Conservation (phyloP, 2,113 vertebrate species). For the Indicator indicator region DNA sequence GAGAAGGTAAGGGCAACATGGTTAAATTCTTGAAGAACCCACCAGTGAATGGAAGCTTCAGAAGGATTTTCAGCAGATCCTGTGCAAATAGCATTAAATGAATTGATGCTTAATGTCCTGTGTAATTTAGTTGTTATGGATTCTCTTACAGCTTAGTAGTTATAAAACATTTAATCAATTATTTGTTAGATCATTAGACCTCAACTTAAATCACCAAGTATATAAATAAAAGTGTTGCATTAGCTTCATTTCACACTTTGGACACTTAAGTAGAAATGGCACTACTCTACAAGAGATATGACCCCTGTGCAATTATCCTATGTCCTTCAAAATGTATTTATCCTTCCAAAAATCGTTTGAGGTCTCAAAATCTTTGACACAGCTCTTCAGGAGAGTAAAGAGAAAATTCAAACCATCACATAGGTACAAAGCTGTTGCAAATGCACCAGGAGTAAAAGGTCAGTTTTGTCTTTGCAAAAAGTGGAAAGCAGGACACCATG, state of each 20-base stretch:
- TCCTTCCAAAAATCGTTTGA: neutral
- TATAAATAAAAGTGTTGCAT: neutral
- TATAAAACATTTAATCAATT: neutral
- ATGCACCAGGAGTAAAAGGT: neutral
- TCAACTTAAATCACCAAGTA: neutral
- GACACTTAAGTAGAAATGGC: accelerated
- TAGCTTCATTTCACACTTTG: neutral
- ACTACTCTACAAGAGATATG: neutral
- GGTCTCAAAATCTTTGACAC: neutral
- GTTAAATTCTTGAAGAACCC: neutral
- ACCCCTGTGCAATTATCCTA: neutral
- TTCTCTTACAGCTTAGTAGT: neutral
- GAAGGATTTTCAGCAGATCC: neutral
- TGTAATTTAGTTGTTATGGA: neutral
- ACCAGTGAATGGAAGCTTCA: neutral
- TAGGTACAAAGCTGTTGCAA: neutral
- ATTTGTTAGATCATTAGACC: neutral
- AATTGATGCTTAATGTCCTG: neutral
- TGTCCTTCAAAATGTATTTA: neutral
- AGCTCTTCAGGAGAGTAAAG: neutral
- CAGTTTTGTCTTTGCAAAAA: neutral
- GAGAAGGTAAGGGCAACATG: neutral
- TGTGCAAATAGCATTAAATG: neutral
- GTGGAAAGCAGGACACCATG: neutral
- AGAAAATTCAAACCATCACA: neutral